phyloP scores from a whole-genome alignment of 2,113 vertebrate species.

The Gnathonemus longibarbis region DNA sequence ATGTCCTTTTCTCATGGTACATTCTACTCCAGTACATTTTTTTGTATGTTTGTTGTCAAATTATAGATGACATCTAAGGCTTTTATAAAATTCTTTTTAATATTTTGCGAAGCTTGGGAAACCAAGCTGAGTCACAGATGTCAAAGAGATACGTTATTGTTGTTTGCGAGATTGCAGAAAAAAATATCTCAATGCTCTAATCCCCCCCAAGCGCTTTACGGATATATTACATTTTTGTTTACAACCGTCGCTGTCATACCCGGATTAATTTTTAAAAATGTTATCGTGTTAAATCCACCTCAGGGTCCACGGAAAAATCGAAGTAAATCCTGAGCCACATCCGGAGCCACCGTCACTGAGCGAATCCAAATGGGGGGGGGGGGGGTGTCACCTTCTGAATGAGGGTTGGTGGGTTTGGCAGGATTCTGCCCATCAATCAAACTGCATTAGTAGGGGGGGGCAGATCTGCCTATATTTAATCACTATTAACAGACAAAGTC shows the following conservation, averaged over 20 bases:
- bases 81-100: not conserved
- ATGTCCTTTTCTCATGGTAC: not conserved
- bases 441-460: not conserved
- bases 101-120: not conserved
- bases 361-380: not conserved
- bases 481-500: not conserved
- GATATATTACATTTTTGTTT: conserved; percentile 7
- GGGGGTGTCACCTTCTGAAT: not conserved
- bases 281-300: not conserved
- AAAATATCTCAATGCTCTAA: not conserved
- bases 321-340: not conserved
- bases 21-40: not conserved
- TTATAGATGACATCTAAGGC: not conserved
- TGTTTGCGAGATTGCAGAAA: not conserved
- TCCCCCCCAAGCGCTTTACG: not conserved
- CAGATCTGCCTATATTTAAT: not conserved
- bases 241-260: not conserved
- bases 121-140: not conserved
- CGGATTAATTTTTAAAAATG: conserved; percentile 5
- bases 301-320: not conserved
- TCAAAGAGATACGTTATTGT: not conserved
- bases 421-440: not conserved
- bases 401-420: not conserved
- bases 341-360: not conserved
- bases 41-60: not conserved